Conservation (phyloP, 2,113 vertebrate species). For the Emydocephalus ijimae region DNA sequence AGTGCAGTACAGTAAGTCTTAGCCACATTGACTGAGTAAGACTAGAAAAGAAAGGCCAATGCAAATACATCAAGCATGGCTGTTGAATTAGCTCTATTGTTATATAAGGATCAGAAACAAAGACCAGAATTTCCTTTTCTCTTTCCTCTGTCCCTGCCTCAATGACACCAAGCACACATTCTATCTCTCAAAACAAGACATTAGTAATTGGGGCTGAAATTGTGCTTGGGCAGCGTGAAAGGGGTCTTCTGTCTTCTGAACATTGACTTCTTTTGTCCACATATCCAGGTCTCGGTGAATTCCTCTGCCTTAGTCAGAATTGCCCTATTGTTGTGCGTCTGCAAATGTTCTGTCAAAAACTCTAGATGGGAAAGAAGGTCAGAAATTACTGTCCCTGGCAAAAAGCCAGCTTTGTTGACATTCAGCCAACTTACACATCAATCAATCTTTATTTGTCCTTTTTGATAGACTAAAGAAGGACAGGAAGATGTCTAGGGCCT, state of each 20-base stretch:
- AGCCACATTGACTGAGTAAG: background rate
- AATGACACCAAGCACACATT: background rate
- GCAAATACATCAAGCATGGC: background rate
- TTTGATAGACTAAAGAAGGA: background rate
- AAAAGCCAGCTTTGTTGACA: background rate
- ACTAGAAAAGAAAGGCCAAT: background rate
- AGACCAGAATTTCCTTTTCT: background rate
- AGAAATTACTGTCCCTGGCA: conserved; percentile 15
- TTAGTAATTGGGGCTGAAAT: background rate
- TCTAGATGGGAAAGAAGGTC: background rate
- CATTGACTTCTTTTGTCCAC: background rate
- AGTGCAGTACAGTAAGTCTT: background rate
- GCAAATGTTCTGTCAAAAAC: conserved; percentile 23
- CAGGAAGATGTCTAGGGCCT: conserved; percentile 12
- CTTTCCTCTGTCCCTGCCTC: background rate
- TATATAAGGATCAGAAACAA: background rate
- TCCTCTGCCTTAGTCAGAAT: background rate
- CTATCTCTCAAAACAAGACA: background rate
- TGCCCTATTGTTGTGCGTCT: background rate
- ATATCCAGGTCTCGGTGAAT: background rate
- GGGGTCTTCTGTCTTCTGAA: background rate
- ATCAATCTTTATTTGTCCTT: conserved; percentile 26
- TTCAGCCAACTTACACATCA: conserved; percentile 2
- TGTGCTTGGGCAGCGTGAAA: background rate
- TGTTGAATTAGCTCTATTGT: background rate